A percentile compares a stretch with the other conserved stretches of the same genome.
Evolutionary conservation across 2,113 vertebrate genomes (phyloP).

Genomic region (Bostrychus sinensis): DNA sequence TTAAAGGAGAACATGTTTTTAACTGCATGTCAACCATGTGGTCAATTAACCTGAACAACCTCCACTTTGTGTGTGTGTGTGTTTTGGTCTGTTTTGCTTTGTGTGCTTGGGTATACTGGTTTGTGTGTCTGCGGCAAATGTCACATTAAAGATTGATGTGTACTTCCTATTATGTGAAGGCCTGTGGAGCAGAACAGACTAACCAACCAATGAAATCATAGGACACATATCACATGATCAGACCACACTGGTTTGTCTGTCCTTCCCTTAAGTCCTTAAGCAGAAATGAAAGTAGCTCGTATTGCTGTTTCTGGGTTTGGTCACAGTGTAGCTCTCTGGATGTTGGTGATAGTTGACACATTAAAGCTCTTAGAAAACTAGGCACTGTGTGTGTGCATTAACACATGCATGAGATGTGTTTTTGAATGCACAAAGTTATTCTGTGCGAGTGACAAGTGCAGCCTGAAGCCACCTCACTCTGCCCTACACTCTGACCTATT

Average conservation of each 20-base stretch:
- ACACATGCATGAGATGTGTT: conserved; percentile 19
- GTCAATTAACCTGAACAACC: conserved; percentile 40
- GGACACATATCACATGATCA: conserved; percentile 57
- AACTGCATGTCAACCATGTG: conserved; percentile 32
- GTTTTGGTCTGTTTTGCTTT: conserved; percentile 10
- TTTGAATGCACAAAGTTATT: conserved; percentile 38
- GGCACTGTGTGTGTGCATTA: not conserved
- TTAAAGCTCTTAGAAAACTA: not conserved
- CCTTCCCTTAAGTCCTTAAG: not conserved
- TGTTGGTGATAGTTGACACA: conserved; percentile 7
- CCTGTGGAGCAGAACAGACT: conserved; percentile 48
- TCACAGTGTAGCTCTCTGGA: conserved; percentile 3
- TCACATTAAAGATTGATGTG: conserved; percentile 75
- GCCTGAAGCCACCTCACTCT: conserved; percentile 42
- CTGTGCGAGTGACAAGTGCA: conserved; percentile 11
- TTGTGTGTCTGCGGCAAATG: conserved; percentile 53
- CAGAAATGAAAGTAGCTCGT: conserved; percentile 1
- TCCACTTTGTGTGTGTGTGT: conserved; percentile 10
- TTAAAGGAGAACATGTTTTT: not conserved
- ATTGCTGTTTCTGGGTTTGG: not conserved
- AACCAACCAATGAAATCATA: conserved; percentile 48
- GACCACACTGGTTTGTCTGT: conserved; percentile 19
- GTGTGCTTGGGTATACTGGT: conserved; percentile 10
- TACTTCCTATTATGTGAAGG: conserved; percentile 66
- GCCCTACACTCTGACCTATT: conserved; percentile 55